phyloP scores from a whole-genome alignment of 1,140 invertebrate species.

The Nymphalis io region DNA sequence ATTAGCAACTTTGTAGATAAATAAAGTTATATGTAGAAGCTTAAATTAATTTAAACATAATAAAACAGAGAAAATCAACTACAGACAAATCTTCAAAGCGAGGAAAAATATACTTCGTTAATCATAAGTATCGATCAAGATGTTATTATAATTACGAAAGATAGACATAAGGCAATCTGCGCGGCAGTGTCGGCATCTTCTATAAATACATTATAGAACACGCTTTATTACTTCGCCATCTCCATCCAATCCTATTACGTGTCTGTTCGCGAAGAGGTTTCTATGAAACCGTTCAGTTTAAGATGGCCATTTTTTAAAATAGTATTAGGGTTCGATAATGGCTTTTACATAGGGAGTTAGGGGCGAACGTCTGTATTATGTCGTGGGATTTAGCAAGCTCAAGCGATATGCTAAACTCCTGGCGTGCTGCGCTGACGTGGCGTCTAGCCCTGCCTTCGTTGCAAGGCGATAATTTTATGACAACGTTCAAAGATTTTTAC shows the following conservation, averaged over 20 bases:
- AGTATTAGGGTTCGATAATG: slow-evolving; percentile 76
- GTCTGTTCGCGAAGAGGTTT: slow-evolving; percentile 64
- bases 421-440: slow-evolving; percentile 64
- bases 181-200: slow-evolving; percentile 59
- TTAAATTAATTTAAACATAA: background rate
- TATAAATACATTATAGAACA: slow-evolving; percentile 77
- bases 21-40: background rate
- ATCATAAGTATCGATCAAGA: slow-evolving; percentile 19
- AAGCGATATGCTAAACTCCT: slow-evolving; percentile 70
- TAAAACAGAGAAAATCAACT: background rate
- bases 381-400: slow-evolving; percentile 61
- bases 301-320: slow-evolving; percentile 74
- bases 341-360: slow-evolving; percentile 57
- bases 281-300: slow-evolving; percentile 65
- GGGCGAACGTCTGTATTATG: slow-evolving; percentile 61
- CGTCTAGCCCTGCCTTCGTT: slow-evolving; percentile 62
- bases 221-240: slow-evolving; percentile 77
- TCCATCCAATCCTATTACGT: slow-evolving; percentile 78
- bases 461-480: slow-evolving; percentile 71
- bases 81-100: too few species aligned
- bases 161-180: slow-evolving; percentile 64
- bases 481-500: slow-evolving; percentile 43
- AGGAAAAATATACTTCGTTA: background rate
- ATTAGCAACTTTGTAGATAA: background rate
- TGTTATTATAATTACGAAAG: slow-evolving; percentile 60